phyloP scores from a whole-genome alignment of 1,140 invertebrate species.

The Zaprionus kolodkinae region DNA sequence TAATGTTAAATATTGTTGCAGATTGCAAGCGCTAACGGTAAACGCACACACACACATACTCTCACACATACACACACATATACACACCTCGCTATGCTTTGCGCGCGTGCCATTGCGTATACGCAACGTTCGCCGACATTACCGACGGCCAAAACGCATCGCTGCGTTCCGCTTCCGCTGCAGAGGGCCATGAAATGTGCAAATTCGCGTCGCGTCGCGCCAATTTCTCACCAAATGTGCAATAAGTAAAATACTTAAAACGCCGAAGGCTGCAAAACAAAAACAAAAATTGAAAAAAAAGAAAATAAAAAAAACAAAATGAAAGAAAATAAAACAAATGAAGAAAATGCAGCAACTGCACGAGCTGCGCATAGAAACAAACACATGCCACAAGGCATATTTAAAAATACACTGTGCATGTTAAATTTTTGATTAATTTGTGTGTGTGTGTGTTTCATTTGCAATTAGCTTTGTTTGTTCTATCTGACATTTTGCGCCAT shows the following conservation, averaged over 20 bases:
- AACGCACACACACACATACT: slow-evolving; percentile 10
- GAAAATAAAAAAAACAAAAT: slow-evolving; percentile 20
- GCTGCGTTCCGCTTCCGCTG: slow-evolving; percentile 56
- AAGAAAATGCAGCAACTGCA: not conserved
- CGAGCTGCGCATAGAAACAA: not conserved
- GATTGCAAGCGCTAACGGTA: slow-evolving; percentile 61
- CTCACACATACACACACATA: not conserved
- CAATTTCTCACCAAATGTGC: slow-evolving; percentile 35
- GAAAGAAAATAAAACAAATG: slow-evolving; percentile 39
- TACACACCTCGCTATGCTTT: not conserved
- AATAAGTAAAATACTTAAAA: slow-evolving; percentile 33
- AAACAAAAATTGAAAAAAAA: slow-evolving; percentile 14
- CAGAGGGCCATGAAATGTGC: slow-evolving; percentile 57
- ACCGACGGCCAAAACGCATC: slow-evolving; percentile 41
- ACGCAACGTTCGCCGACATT: slow-evolving; percentile 59
- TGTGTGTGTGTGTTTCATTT: slow-evolving; percentile 24
- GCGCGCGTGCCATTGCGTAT: slow-evolving; percentile 76
- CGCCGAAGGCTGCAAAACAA: slow-evolving; percentile 36
- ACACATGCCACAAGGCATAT: not conserved
- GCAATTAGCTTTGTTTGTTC: slow-evolving; percentile 21
- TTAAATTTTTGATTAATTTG: not conserved
- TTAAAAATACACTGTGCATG: not conserved
- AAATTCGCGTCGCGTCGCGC: slow-evolving; percentile 42
- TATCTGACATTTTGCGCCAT: slow-evolving; percentile 41
- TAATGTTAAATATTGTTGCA: slow-evolving; percentile 61